These are phyloP conservation scores for Eristalis intricaria DNA, from an alignment of 2,888 invertebrate species.

Conservation along the genomic window DNA sequence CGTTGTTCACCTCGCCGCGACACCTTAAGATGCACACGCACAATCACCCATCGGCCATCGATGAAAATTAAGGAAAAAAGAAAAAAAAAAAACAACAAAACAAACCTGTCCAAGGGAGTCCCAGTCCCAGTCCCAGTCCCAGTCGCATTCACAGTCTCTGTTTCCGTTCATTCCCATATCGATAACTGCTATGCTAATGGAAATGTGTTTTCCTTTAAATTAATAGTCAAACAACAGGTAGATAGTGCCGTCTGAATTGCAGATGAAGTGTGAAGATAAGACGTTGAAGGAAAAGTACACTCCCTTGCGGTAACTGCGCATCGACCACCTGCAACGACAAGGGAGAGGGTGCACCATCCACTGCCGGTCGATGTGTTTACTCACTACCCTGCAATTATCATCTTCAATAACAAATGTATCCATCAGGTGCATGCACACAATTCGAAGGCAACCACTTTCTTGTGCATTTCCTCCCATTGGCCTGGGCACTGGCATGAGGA, in stretches of 20 bases:
- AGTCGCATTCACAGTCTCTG: not conserved
- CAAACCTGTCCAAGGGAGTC: not conserved
- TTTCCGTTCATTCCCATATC: constrained; percentile 24
- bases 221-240: constrained; percentile 48
- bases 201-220: constrained; percentile 42
- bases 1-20: not conserved
- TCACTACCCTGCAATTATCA: constrained; percentile 59
- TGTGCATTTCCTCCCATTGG: not conserved
- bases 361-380: constrained; percentile 34
- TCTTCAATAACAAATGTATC: constrained; percentile 40
- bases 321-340: constrained; percentile 65
- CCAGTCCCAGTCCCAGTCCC: too few relatives aligned
- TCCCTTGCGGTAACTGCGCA: constrained; percentile 47
- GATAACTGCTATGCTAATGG: constrained; percentile 53
- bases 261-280: constrained; percentile 52
- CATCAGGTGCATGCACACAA: constrained; percentile 27
- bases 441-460: not conserved
- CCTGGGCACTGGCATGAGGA: not conserved
- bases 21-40: not conserved
- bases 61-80: not conserved
- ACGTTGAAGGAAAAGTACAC: not conserved
- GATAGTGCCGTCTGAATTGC: constrained; percentile 18
- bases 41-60: not conserved
- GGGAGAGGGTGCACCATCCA: constrained; percentile 27
- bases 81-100: not conserved